Evolutionary conservation across 2,888 invertebrate species (phyloP).

Genomic region (Molorchus minor): DNA sequence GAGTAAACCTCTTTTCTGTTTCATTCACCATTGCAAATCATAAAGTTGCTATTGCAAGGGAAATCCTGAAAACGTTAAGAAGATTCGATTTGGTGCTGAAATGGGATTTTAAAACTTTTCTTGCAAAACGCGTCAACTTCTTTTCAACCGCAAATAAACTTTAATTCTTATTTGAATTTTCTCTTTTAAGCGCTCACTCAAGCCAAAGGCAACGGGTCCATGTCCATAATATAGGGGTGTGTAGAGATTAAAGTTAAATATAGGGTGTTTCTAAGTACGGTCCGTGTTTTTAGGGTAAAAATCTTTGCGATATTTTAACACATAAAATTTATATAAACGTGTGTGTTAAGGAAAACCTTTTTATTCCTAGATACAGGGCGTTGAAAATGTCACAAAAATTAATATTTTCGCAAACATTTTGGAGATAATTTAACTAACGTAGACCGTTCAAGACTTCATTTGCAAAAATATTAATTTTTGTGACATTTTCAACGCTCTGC

Average conservation of each 20-base stretch:
- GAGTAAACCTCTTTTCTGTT: too few relatives aligned
- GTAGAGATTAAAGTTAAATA: background rate
- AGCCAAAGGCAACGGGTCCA: background rate
- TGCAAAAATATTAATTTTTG: too few relatives aligned
- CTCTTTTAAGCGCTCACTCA: constrained; percentile 5
- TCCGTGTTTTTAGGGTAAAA: background rate
- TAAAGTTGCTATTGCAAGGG: background rate
- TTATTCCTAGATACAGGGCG: background rate
- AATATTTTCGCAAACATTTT: too few relatives aligned
- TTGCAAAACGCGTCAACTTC: constrained; percentile 11
- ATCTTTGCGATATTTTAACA: too few relatives aligned
- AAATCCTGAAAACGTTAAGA: constrained; percentile 10
- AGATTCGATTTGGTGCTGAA: constrained; percentile 8
- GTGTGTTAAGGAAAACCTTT: too few relatives aligned
- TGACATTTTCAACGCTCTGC: too few relatives aligned
- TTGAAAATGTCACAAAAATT: too few relatives aligned
- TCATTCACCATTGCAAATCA: background rate
- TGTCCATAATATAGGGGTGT: background rate
- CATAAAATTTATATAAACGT: too few relatives aligned
- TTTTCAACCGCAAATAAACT: constrained; percentile 10
- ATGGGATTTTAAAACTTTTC: constrained; percentile 13
- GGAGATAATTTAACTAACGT: too few relatives aligned
- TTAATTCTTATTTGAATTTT: constrained; percentile 15
- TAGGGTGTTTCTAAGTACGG: background rate
- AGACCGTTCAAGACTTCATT: too few relatives aligned